phyloP scores from a whole-genome alignment of 1,140 invertebrate genomes.

The Solen grandis region DNA sequence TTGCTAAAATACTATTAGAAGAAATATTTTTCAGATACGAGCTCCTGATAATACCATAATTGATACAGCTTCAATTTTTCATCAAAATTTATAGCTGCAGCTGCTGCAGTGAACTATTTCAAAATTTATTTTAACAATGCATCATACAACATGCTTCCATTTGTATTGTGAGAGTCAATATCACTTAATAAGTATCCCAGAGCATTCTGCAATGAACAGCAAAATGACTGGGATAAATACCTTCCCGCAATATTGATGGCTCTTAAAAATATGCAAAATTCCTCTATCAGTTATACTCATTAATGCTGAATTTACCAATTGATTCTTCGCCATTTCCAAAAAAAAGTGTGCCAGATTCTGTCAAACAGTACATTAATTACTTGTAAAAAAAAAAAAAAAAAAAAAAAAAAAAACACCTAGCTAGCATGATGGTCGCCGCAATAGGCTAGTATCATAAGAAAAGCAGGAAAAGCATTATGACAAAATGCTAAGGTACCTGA shows the following conservation, averaged over 20 bases:
- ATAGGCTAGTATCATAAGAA: too few species aligned
- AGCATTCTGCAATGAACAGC: conserved; percentile 21
- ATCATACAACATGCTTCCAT: neutral
- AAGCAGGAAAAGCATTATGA: too few species aligned
- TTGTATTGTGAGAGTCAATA: neutral
- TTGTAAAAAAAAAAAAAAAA: too few species aligned
- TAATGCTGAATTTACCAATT: too few species aligned
- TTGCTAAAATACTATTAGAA: conserved; percentile 55
- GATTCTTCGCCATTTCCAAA: too few species aligned
- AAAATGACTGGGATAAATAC: neutral
- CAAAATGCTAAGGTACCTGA: too few species aligned
- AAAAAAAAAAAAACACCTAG: too few species aligned
- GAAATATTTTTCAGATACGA: conserved; percentile 59
- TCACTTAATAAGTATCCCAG: neutral
- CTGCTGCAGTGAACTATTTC: conserved; percentile 53
- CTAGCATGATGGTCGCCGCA: too few species aligned
- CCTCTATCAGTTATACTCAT: neutral
- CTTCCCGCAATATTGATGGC: conserved; percentile 1
- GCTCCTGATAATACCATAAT: conserved; percentile 47
- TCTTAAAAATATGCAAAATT: neutral
- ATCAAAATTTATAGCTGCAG: conserved; percentile 48
- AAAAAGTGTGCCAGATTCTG: too few species aligned
- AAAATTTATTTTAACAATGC: neutral
- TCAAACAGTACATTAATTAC: too few species aligned
- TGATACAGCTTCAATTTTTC: conserved; percentile 59